Evolutionary conservation across 2,888 invertebrate genomes (phyloP), one percentile per base, ranked within the genome.

Genomic region (Rhagophthalmus giganteus): DNA sequence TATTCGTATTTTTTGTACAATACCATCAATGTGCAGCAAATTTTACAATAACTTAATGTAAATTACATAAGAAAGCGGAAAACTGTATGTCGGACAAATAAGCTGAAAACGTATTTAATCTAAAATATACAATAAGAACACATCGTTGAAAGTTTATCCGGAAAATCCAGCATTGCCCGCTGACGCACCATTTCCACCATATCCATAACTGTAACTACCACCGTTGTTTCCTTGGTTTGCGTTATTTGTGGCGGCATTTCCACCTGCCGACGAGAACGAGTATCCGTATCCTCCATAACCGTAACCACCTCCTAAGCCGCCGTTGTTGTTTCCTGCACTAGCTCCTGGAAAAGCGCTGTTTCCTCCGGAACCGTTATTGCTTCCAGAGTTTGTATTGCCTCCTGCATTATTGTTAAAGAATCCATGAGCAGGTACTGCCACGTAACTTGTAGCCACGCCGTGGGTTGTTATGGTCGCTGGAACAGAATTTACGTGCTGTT

Each of bases 1-100:
- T 44, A 10, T 40, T 40, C 31, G 40, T 39, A n/a, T 35, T 37
- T 40, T 47, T 50, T 50, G 44, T 50, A 50, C 38, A 50, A 44
- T 44, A 50, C 44, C 44, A 50, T 50, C 50, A 50, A 42, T 31
- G 50, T 50, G 42, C 50, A 50, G 31, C 15, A 38, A 50, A 37
- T 27, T 35, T 31, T 16, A 25, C 11, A 13, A 27, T 40, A 34
- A 48, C 32, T 27, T 40, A 39, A 15, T 20, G 20, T 16, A 32
- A 33, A 20, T n/a, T 38, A 25, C 15, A 31, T 14, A 32, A 31
- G n/a, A 5, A 39, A 31, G 14, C 16, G 25, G 10, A 31, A n/a
- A n/a, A n/a, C n/a, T n/a, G n/a, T n/a, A n/a, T n/a, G n/a, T n/a
- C n/a, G n/a, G n/a, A n/a, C n/a, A n/a, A 30, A 32, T 8, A 26